Conservation (phyloP, 2,113 vertebrate genomes). For the Sinocyclocheilus anshuiensis region DNA sequence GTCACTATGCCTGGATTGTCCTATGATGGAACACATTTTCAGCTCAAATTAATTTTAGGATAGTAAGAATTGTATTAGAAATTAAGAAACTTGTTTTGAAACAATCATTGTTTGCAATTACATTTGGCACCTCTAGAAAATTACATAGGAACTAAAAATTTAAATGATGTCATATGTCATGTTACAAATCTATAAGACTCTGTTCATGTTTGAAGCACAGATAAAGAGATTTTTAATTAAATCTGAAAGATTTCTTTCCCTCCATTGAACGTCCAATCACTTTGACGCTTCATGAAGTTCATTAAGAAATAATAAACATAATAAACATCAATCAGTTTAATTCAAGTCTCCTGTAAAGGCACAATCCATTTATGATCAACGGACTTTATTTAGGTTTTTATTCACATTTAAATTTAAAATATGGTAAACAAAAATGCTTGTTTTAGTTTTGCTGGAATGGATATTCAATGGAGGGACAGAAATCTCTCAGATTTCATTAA, state of each 20-base stretch:
- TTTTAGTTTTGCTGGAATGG: neutral
- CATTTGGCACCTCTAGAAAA: neutral
- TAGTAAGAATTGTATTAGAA: neutral
- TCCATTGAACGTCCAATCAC: neutral
- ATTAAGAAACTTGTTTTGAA: neutral
- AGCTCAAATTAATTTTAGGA: neutral
- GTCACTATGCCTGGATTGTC: constrained; percentile 80
- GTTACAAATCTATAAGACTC: neutral
- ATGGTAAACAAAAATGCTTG: neutral
- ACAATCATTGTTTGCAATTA: neutral
- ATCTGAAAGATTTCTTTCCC: neutral
- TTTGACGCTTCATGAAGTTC: neutral
- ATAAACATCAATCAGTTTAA: neutral
- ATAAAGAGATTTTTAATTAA: neutral
- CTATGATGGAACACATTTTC: constrained; percentile 51
- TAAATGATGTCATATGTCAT: no score
- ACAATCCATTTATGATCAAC: neutral
- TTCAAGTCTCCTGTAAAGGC: neutral
- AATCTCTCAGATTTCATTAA: neutral
- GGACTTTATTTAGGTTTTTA: neutral
- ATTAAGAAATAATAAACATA: neutral
- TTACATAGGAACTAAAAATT: neutral
- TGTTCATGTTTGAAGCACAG: neutral
- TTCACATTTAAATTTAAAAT: neutral
- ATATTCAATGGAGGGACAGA: neutral